These are phyloP conservation scores for Bolinopsis microptera DNA, from an alignment of 37 sponge, comb jelly and placozoan species.

Conservation along the genomic window DNA sequence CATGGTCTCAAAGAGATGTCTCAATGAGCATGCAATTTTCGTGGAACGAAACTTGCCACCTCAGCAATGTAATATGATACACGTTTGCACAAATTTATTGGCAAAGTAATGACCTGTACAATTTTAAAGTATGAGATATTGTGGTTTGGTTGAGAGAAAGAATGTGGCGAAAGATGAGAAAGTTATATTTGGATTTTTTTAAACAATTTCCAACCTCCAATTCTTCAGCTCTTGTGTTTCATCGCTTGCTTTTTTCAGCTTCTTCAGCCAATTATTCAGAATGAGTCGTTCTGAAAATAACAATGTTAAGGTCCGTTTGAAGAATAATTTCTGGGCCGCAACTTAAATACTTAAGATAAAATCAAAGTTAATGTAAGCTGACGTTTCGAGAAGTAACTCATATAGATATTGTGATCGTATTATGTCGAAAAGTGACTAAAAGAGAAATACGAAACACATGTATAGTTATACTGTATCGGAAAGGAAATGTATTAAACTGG, in stretches of 20 bases:
- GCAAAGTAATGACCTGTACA: neutral
- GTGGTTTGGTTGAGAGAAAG: neutral
- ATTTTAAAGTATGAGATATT: neutral
- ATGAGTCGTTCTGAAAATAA: constrained; percentile 22
- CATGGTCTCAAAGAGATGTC: neutral
- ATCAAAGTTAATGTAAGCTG: no score
- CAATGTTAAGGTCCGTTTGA: no score
- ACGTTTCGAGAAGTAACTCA: no score
- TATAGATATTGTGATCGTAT: no score
- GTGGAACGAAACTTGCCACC: neutral
- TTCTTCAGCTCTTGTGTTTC: constrained; percentile 58
- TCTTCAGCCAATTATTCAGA: constrained; percentile 48
- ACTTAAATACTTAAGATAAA: no score
- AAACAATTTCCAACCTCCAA: constrained; percentile 28
- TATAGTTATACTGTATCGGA: no score
- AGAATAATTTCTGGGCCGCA: no score
- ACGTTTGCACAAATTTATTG: neutral
- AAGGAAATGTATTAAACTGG: no score
- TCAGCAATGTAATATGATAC: neutral
- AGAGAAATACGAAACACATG: no score
- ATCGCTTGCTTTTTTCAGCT: constrained; percentile 47
- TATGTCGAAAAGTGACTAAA: no score
- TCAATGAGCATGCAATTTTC: neutral
- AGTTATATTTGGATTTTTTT: neutral
- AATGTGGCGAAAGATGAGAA: no score